Evolutionary conservation across 2,888 invertebrate species (phyloP), one percentile per base, ranked within the genome.

Genomic region (Arge pagana): DNA sequence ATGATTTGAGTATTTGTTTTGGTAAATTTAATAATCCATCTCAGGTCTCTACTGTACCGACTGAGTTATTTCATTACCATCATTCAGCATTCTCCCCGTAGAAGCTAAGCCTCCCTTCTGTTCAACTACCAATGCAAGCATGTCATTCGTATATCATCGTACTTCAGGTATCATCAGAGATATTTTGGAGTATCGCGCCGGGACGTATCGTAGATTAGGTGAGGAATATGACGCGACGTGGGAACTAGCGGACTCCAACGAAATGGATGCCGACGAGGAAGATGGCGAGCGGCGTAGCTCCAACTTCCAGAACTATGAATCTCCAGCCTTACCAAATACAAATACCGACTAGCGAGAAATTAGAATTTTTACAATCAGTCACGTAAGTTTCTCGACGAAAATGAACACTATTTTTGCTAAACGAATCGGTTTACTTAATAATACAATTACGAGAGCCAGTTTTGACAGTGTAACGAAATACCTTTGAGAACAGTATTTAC

Each of bases 151-250:
- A 10, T 16, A 30, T 28, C n/a, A 8, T 36, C 11, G 10, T 31
- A 7, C n/a, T 28, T 28, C 77, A 85, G 90, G 88, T 70, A 88
- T 91, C 50, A 86, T 91, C 28, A 82, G 83, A 61, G 90, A 90
- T 75, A 89, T 91, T 67, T 81, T 90, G 67, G 87, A 88, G 70
- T 86, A 86, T 62, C 83, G 89, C 57, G 87, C 86, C 0, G 85
- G 84, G 70, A 79, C 84, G 59, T 83, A 84, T 74, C 78, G 77
- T 40, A 68, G 69, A 31, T 66, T 78, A 51, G 74, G 73, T 11
- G 74, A 76, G 52, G 72, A 74, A 19, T 71, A 76, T 35, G 71
- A 74, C 51, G 58, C 59, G 8, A 57, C 65, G 8, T 64, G 59
- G 48, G 62, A 52, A 21, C 35, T 35, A 36, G 30, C 28, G 19